A percentile compares a stretch with the other conserved stretches of the same genome.
These are phyloP conservation scores for Hemicordylus capensis DNA, from an alignment of 2,113 vertebrate species.

Conservation along the genomic window DNA sequence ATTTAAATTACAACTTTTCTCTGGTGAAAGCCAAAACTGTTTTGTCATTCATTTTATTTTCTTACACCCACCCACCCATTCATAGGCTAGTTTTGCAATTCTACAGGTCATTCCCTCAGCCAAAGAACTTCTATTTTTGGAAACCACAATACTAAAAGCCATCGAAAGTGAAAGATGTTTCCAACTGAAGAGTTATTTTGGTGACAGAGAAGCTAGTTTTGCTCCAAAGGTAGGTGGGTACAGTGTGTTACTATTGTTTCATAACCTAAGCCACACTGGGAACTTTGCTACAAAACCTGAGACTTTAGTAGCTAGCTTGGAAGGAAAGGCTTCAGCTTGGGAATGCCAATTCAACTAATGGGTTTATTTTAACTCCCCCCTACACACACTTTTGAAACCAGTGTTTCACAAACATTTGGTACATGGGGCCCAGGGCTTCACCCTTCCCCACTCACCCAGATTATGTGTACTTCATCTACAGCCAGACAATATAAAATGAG, in stretches of 20 bases:
- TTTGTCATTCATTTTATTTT: too few species aligned
- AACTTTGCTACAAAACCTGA: neutral
- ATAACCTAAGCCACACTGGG: neutral
- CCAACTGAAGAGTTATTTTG: neutral
- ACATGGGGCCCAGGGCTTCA: neutral
- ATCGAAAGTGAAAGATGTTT: neutral
- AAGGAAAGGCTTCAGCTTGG: neutral
- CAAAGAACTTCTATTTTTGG: neutral
- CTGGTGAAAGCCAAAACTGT: too few species aligned
- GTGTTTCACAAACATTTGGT: neutral
- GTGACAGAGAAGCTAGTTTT: neutral
- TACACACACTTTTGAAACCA: neutral
- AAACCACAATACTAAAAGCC: too few species aligned
- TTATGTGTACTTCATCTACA: neutral
- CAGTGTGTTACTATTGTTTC: neutral
- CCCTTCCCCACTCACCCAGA: neutral
- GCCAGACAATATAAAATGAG: neutral
- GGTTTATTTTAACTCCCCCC: neutral
- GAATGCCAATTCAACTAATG: neutral
- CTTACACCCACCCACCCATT: too few species aligned
- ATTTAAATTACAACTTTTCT: too few species aligned
- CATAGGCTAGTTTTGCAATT: neutral
- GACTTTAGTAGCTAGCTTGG: neutral
- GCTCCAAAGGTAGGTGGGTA: neutral
- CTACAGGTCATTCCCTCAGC: neutral